A percentile compares a stretch with the other conserved stretches of the same genome.
Evolutionary conservation across 2,113 vertebrate species (phyloP).

Genomic region (Scytalopus superciliaris): DNA sequence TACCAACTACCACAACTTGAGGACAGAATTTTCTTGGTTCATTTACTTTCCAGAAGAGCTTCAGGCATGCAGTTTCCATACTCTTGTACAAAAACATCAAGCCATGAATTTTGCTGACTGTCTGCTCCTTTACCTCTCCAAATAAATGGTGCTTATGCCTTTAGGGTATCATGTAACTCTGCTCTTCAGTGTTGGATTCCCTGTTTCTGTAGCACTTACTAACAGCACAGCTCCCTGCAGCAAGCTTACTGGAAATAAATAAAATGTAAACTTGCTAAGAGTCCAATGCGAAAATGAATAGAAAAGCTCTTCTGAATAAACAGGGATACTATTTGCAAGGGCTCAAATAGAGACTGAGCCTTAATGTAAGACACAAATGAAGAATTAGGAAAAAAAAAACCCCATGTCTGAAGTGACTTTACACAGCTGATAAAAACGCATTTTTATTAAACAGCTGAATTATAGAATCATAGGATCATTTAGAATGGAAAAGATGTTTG

Average conservation of each 20-base stretch:
- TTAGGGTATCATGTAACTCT: slow-evolving; percentile 22
- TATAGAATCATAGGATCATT: not conserved
- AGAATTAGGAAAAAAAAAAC: not conserved
- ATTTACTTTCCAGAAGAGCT: slow-evolving; percentile 3
- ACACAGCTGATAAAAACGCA: not conserved
- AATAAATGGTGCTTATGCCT: slow-evolving; percentile 20
- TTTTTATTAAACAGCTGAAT: not conserved
- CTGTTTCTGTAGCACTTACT: not conserved
- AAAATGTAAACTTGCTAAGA: not conserved
- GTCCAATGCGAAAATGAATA: not conserved
- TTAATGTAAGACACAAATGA: not conserved
- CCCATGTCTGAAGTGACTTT: not conserved
- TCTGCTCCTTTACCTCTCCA: not conserved
- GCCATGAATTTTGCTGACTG: slow-evolving; percentile 33
- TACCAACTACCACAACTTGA: not conserved
- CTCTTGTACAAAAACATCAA: not conserved
- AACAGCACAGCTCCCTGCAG: slow-evolving; percentile 3
- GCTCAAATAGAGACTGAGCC: not conserved
- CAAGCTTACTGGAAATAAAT: slow-evolving; percentile 19
- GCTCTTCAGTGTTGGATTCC: not conserved
- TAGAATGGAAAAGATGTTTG: not conserved
- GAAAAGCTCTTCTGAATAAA: not conserved
- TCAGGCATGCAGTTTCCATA: not conserved
- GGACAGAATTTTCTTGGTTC: not conserved
- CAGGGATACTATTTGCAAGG: not conserved